Evolutionary conservation across 2,888 invertebrate species (phyloP).

Genomic region (Beris morrisii): DNA sequence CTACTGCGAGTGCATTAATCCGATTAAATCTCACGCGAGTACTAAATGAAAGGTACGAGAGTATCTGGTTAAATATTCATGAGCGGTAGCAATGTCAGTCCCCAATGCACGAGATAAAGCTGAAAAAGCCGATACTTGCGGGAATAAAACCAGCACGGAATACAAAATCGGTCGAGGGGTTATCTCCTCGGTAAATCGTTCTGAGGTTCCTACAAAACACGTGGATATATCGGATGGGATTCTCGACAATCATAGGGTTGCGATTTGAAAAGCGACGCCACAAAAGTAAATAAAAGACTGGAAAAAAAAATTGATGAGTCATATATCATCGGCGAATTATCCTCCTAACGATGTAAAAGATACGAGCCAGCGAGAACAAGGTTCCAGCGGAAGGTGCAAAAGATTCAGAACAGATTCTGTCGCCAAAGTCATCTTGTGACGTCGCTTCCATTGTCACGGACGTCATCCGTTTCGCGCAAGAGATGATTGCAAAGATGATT

Average conservation of each 20-base stretch:
- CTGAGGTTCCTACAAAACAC: constrained; percentile 2
- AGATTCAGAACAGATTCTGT: constrained; percentile 32
- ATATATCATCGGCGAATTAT: constrained; percentile 36
- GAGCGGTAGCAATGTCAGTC: constrained; percentile 23
- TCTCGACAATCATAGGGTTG: background rate
- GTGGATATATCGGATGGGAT: constrained; percentile 15
- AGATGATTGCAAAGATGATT: constrained; percentile 39
- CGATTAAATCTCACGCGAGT: constrained; percentile 20
- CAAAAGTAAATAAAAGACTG: constrained; percentile 29
- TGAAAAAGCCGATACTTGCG: too few relatives aligned
- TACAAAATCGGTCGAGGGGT: constrained; percentile 15
- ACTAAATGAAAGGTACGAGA: constrained; percentile 16
- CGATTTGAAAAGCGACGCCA: constrained; percentile 15
- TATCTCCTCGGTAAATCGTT: constrained; percentile 22
- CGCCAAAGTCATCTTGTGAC: constrained; percentile 29
- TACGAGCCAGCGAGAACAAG: constrained; percentile 29
- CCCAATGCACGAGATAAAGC: constrained; percentile 14
- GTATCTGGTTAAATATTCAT: constrained; percentile 27
- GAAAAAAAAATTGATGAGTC: constrained; percentile 37
- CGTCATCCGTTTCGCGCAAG: constrained; percentile 34
- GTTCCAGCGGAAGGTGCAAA: constrained; percentile 35
- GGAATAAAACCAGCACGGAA: constrained; percentile 7
- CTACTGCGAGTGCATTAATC: constrained; percentile 26
- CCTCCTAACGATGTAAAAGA: constrained; percentile 18
- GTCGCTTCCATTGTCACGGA: constrained; percentile 33